Evolutionary conservation across 2,113 vertebrate genomes (phyloP), one percentile per base, ranked within the genome.

Genomic region (Chauna torquata): DNA sequence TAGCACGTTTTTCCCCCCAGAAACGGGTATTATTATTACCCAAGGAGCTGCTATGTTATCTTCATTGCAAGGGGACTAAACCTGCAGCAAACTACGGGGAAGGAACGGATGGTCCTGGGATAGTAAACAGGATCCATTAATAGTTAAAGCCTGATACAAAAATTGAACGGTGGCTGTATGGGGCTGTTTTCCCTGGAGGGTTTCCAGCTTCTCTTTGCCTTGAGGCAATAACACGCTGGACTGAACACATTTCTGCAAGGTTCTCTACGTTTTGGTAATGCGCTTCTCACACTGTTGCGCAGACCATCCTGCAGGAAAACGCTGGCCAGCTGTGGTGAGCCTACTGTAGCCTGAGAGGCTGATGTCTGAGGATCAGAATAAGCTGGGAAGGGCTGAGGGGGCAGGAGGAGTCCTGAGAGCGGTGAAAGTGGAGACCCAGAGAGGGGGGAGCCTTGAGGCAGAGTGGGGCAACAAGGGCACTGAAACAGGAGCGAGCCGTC

Each of bases 231-330:
- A 20, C 12, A 0, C 16, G 11, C 19, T 2, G 20, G 44, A 2
- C 36, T 23, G 30, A 45, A 6, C 5, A 16, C 28, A 6, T 54
- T 77, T 15, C 57, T 65, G 20, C 24, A 14, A 27, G 22, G 16
- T 13, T 62, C 74, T 27, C 30, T 72, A 2, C 1, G 0, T n/a
- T 15, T 5, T 3, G 6, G 3, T 11, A 12, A 4, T 0, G 24
- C 24, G 4, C 28, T 16, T 47, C 65, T 59, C 58, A 32, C 27
- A 52, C 44, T 6, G 44, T 34, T 8, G 1, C 1, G 12, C 27
- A 7, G 38, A 12, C 36, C 0, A 1, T 27, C 0, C 4, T 19
- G 28, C 2, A 1, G 24, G 68, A 5, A 3, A 10, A 34, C 6
- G 23, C 55, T 42, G 47, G 11, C 20, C 32, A 6, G 54, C 38